phyloP scores from a whole-genome alignment of 2,113 vertebrate species.

The Lanius collurio region DNA sequence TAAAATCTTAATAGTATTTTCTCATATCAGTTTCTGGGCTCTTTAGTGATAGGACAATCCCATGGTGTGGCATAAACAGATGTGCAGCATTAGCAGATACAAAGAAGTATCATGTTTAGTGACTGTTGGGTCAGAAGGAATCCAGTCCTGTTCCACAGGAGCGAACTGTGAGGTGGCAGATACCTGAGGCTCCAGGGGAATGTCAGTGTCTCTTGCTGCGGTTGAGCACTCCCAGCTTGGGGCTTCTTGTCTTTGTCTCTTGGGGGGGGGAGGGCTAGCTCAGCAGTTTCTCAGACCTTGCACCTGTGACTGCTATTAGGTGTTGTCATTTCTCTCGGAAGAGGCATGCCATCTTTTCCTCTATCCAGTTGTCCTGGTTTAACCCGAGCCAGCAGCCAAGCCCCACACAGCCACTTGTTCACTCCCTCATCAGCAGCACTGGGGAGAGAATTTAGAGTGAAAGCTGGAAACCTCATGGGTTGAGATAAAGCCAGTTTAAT shows the following conservation, averaged over 20 bases:
- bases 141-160: neutral
- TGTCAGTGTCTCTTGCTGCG: neutral
- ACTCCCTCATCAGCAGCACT: neutral
- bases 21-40: neutral
- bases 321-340: neutral
- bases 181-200: neutral
- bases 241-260: neutral
- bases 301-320: fast-evolving
- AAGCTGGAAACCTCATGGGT: neutral
- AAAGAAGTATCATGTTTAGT: neutral
- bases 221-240: neutral
- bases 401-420: fast-evolving
- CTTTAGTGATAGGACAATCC: neutral
- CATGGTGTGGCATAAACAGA: neutral
- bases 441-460: neutral
- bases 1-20: neutral
- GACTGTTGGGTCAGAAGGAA: neutral
- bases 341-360: neutral
- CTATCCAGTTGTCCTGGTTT: neutral
- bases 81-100: neutral
- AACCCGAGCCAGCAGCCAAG: neutral
- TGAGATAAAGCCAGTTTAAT: neutral
- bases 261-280: neutral
- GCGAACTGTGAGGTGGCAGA: neutral
- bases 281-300: neutral